phyloP scores from a whole-genome alignment of 1,140 invertebrate genomes.

The Proctacanthus coquilletti region DNA sequence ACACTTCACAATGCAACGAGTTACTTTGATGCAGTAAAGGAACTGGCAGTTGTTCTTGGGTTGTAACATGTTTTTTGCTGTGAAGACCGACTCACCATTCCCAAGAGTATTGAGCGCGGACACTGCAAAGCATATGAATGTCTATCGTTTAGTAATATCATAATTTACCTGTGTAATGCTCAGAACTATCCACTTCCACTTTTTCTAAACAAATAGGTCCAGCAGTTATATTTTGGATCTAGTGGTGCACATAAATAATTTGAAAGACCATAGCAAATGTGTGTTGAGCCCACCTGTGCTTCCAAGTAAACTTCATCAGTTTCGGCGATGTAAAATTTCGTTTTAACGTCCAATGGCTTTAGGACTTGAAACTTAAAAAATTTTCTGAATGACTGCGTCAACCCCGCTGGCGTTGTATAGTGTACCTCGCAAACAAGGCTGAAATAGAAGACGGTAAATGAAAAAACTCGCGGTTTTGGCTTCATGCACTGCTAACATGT shows the following conservation, averaged over 20 bases:
- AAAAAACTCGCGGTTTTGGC: not conserved
- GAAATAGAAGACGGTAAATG: conserved; percentile 19
- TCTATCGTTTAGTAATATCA: not conserved
- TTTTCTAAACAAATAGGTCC: conserved; percentile 82
- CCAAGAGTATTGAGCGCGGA: conserved; percentile 46
- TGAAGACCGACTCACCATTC: conserved; percentile 61
- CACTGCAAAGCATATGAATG: conserved; percentile 30
- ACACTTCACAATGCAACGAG: not conserved
- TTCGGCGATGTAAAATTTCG: conserved; percentile 95
- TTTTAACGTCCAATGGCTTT: conserved; percentile 96
- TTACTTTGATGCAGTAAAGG: conserved; percentile 64
- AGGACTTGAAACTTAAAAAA: conserved; percentile 98
- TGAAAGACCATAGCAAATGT: too few relatives aligned
- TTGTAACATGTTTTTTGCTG: conserved; percentile 66
- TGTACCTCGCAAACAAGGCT: conserved; percentile 91
- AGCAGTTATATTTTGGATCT: conserved; percentile 71
- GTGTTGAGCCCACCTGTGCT: conserved; percentile 56
- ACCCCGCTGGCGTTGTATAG: conserved; percentile 59
- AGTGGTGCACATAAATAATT: not conserved
- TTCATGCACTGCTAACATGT: conserved; percentile 64
- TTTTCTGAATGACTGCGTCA: conserved; percentile 69
- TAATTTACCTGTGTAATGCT: conserved; percentile 56
- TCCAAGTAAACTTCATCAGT: conserved; percentile 95
- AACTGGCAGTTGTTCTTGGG: conserved; percentile 74
- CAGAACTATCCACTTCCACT: conserved; percentile 79